Conservation (phyloP, 2,797 vertebrate genomes). For the Tapera naevia region DNA sequence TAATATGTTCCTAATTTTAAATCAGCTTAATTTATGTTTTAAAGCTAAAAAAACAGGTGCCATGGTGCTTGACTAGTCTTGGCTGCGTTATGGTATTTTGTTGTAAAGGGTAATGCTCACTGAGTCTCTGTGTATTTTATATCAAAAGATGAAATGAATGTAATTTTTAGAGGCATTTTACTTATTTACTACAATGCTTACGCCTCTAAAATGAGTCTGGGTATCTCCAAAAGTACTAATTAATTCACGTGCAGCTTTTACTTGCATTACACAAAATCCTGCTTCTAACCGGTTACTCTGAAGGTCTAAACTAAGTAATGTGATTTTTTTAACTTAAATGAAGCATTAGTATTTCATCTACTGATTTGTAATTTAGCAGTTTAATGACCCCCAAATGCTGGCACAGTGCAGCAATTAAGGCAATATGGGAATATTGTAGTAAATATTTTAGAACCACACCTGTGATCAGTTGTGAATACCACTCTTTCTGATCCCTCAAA, state of each 20-base stretch:
- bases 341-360: constrained; percentile 10
- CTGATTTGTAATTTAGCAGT: neutral
- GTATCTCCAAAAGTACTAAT: constrained; percentile 20
- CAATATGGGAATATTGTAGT: neutral
- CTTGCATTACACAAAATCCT: constrained; percentile 37
- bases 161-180: constrained; percentile 9
- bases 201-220: constrained; percentile 2
- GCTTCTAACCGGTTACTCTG: constrained; percentile 21
- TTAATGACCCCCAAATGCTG: neutral
- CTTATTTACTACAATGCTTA: constrained; percentile 3
- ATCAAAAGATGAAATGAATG: neutral
- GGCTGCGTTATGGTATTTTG: neutral
- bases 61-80: neutral
- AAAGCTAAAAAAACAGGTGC: constrained; percentile 36
- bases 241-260: constrained; percentile 14
- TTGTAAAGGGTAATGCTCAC: neutral
- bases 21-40: constrained; percentile 55
- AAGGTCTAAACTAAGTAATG: constrained; percentile 48
- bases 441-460: neutral
- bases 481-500: neutral
- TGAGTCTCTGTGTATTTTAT: neutral
- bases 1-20: constrained; percentile 62
- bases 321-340: constrained; percentile 38
- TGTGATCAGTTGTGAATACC: neutral
- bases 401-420: neutral